A percentile compares a stretch with the other conserved stretches of the same genome.
Evolutionary conservation across 2,113 vertebrate genomes (phyloP).

Genomic region (Tachysurus vachellii): DNA sequence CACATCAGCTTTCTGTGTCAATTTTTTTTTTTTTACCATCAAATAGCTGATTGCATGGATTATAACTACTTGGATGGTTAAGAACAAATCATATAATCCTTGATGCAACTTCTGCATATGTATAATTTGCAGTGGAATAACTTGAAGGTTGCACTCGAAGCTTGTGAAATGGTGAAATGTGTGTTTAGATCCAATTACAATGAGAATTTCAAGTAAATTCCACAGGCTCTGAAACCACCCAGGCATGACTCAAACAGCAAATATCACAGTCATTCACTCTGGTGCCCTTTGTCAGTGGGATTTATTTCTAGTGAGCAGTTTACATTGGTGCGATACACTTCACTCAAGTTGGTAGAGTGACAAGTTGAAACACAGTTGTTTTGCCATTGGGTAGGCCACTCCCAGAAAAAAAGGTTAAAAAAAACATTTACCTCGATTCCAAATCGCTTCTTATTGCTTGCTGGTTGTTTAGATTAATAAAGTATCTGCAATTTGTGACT

Average conservation of each 20-base stretch:
- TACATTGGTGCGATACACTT: slow-evolving; percentile 38
- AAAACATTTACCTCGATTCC: slow-evolving; percentile 20
- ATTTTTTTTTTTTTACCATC: neutral
- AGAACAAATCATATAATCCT: neutral
- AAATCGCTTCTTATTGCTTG: slow-evolving; percentile 32
- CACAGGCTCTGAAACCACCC: slow-evolving; percentile 9
- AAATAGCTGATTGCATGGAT: neutral
- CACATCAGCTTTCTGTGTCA: neutral
- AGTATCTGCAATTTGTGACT: neutral
- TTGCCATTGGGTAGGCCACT: slow-evolving; percentile 31
- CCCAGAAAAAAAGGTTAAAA: slow-evolving; percentile 23
- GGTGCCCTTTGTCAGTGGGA: slow-evolving; percentile 28
- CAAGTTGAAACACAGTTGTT: slow-evolving; percentile 44
- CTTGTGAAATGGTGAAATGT: slow-evolving; percentile 14
- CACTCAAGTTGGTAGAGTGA: slow-evolving; percentile 29
- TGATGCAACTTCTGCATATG: neutral
- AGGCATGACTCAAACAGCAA: slow-evolving; percentile 42
- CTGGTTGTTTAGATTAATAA: slow-evolving; percentile 10
- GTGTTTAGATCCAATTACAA: neutral
- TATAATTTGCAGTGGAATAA: neutral
- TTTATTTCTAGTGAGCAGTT: slow-evolving; percentile 28
- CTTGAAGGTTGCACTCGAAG: slow-evolving; percentile 10
- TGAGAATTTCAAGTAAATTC: slow-evolving; percentile 3
- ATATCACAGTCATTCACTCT: slow-evolving; percentile 23
- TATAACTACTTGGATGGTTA: neutral